phyloP scores from a whole-genome alignment of 1,140 invertebrate species.

The Brachionus asplanchnoidis region DNA sequence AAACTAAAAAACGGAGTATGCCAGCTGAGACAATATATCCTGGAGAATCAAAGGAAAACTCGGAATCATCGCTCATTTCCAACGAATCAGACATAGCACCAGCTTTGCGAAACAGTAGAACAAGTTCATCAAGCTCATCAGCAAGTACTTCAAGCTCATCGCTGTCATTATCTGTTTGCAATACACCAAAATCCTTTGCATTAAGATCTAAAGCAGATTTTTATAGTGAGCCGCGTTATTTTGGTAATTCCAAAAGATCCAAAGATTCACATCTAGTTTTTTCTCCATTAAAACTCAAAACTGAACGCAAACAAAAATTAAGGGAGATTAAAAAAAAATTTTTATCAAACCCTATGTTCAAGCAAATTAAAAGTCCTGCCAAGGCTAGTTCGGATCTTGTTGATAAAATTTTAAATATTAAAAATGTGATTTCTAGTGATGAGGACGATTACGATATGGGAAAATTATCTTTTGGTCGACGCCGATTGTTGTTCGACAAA shows the following conservation, averaged over 20 bases:
- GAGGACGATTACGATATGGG: neutral
- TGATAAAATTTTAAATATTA: conserved; percentile 2
- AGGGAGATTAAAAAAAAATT: conserved; percentile 10
- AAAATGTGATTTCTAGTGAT: conserved; percentile 26
- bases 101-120: neutral
- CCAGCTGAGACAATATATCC: neutral
- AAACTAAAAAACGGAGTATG: neutral
- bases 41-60: neutral
- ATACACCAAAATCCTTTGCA: neutral
- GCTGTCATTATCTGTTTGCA: neutral
- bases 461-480: neutral
- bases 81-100: neutral
- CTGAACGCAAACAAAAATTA: neutral
- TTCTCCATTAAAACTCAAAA: neutral
- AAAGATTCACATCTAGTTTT: conserved; percentile 6
- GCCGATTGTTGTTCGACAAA: neutral
- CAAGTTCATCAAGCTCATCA: neutral
- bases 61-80: neutral
- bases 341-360: neutral
- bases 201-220: neutral
- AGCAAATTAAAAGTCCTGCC: neutral
- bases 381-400: neutral
- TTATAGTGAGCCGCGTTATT: neutral
- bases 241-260: neutral
- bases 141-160: neutral